phyloP scores from a whole-genome alignment of 2,113 vertebrate species.

The Perca schrenkii region DNA sequence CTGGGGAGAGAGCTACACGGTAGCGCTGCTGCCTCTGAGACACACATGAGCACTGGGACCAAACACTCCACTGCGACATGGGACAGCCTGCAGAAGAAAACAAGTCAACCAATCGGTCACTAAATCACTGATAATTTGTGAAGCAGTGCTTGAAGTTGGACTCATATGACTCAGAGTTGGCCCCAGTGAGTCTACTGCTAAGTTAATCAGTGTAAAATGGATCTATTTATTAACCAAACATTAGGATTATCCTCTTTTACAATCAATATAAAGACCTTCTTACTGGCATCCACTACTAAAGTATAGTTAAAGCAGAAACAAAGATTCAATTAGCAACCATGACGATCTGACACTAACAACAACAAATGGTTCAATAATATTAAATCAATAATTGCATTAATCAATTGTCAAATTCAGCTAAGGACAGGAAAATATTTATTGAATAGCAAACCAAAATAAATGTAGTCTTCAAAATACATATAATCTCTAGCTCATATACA shows the following conservation, averaged over 20 bases:
- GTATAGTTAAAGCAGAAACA: not conserved
- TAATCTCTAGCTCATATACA: not conserved
- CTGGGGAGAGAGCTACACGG: conserved; percentile 77
- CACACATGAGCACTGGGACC: conserved; percentile 85
- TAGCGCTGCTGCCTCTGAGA: conserved; percentile 85
- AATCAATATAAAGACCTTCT: not conserved
- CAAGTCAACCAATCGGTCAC: not conserved
- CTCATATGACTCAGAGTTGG: not conserved
- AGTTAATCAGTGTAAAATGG: not conserved
- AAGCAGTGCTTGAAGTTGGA: not conserved
- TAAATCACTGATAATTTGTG: not conserved
- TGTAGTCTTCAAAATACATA: not conserved
- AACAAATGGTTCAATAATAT: not conserved
- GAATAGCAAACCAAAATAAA: not conserved
- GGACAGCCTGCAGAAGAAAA: conserved; percentile 75
- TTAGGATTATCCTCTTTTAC: not conserved
- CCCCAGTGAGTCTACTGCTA: not conserved
- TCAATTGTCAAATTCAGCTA: not conserved
- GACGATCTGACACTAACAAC: not conserved
- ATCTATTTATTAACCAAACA: not conserved
- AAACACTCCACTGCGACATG: conserved; percentile 87
- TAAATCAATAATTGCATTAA: not conserved
- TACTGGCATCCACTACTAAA: not conserved
- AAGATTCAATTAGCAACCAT: not conserved
- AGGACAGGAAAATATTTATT: not conserved